Evolutionary conservation across 2,888 invertebrate species (phyloP), one percentile per base, ranked within the genome.

Genomic region (Euproctis similis): DNA sequence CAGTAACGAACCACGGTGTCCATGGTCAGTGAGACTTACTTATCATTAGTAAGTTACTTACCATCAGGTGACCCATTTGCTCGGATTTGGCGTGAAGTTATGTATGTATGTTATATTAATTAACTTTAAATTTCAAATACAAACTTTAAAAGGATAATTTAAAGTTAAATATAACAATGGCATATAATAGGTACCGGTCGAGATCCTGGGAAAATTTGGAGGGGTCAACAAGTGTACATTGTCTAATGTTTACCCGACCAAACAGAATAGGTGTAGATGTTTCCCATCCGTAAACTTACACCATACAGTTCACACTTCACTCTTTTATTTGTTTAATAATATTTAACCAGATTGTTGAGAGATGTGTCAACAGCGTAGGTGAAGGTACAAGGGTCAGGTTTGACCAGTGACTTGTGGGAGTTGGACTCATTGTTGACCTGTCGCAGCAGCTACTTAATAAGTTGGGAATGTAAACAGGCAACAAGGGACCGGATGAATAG

Each of bases 261-360:
- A 70, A 68, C 56, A 66, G 51, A 46, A 65, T 61, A 75, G 77
- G 77, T 77, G 77, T 71, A 61, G 66, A 66, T 60, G 69, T 65
- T 56, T 61, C 59, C 63, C 62, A 56, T 60, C 58, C 54, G 58
- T 58, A 55, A 49, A 23, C 53, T 46, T 56, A 53, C 65, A 59
- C 46, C 38, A 21, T 10, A 9, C 11, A 21, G 42, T 50, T 42
- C 41, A 36, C 5, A n/a, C n/a, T n/a, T n/a, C n/a, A n/a, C n/a
- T n/a, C n/a, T n/a, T n/a, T 12, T 36, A 32, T 38, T 43, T 39
- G 45, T 16, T 48, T 43, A 34, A 24, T 30, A 53, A 45, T 59
- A 55, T 64, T 65, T 67, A 58, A 50, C 48, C 53, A 59, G 54
- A 57, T 55, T 51, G 46, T 53, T 54, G 50, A 56, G 67, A 62